Percentiles rank a stretch among this genome's conserved stretches.
Conservation (phyloP, 2,888 invertebrate species). For the Drosophila villosipedis region DNA sequence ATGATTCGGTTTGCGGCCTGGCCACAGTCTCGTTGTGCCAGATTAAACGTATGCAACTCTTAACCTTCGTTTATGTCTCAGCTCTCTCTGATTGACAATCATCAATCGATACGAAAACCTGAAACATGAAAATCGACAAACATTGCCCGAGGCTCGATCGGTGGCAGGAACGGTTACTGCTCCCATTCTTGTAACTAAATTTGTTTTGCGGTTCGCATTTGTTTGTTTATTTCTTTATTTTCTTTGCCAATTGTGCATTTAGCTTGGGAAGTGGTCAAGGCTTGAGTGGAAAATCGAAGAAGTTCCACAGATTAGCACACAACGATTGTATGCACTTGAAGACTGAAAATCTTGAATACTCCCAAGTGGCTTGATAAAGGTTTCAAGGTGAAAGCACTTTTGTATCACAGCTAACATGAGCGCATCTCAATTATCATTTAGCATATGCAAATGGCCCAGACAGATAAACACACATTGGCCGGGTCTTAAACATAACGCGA, state of each 20-base stretch:
- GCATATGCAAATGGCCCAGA: conserved; percentile 73
- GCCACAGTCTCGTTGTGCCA: conserved; percentile 38
- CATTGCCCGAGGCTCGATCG: conserved; percentile 32
- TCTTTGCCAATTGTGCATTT: conserved; percentile 36
- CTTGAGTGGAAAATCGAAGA: conserved; percentile 23
- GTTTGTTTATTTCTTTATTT: conserved; percentile 26
- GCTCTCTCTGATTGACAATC: conserved; percentile 76
- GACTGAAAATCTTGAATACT: not conserved
- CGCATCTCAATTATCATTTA: conserved; percentile 49
- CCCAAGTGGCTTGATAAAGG: conserved; percentile 30
- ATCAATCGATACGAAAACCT: conserved; percentile 64
- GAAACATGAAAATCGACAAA: conserved; percentile 34
- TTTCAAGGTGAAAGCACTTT: conserved; percentile 33
- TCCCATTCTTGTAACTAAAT: conserved; percentile 65
- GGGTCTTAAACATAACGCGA: conserved; percentile 37
- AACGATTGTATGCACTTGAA: conserved; percentile 9
- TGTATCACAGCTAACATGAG: conserved; percentile 11
- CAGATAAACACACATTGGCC: conserved; percentile 72
- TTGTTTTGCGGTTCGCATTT: conserved; percentile 71
- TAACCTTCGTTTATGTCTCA: conserved; percentile 76
- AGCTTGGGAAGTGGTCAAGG: conserved; percentile 41
- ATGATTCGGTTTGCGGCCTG: conserved; percentile 61
- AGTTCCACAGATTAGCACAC: not conserved
- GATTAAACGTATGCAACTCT: conserved; percentile 81
- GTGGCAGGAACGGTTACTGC: conserved; percentile 49